Percentiles rank a stretch among this genome's conserved stretches.
Conservation (phyloP, 2,888 invertebrate genomes). For the Pyrocoelia pectoralis region DNA sequence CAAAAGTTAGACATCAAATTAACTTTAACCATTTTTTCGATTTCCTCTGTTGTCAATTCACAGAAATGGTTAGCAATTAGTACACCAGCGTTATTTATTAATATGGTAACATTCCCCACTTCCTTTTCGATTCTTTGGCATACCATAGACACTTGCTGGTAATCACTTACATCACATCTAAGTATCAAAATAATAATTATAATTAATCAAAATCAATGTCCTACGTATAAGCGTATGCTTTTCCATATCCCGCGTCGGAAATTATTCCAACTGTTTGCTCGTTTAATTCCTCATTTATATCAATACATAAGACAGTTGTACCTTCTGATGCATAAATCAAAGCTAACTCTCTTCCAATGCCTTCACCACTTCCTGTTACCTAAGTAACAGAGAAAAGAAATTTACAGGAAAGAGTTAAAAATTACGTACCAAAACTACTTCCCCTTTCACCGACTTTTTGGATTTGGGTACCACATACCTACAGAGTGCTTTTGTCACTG, state of each 20-base stretch:
- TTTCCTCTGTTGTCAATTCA: slow-evolving; percentile 71
- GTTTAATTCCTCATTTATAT: neutral
- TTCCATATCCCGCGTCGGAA: neutral
- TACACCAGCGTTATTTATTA: slow-evolving; percentile 88
- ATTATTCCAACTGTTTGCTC: neutral
- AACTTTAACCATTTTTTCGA: slow-evolving; percentile 73
- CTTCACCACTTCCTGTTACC: no score
- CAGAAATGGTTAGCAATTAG: slow-evolving; percentile 78
- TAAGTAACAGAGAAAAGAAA: no score
- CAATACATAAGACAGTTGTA: neutral
- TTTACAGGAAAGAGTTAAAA: no score
- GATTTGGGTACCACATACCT: no score
- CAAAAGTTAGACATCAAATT: slow-evolving; percentile 84
- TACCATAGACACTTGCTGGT: slow-evolving; percentile 70
- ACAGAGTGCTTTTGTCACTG: no score
- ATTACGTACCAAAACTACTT: no score
- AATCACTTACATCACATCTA: slow-evolving; percentile 81
- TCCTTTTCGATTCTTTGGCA: slow-evolving; percentile 70
- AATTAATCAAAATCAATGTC: no score
- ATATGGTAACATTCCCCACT: slow-evolving; percentile 78
- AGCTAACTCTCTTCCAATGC: neutral
- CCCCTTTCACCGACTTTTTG: no score
- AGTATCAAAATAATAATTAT: no score
- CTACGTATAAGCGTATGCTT: neutral
- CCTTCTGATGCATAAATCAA: neutral